phyloP scores from a whole-genome alignment of 2,797 vertebrate genomes.

The Bovichtus variegatus region DNA sequence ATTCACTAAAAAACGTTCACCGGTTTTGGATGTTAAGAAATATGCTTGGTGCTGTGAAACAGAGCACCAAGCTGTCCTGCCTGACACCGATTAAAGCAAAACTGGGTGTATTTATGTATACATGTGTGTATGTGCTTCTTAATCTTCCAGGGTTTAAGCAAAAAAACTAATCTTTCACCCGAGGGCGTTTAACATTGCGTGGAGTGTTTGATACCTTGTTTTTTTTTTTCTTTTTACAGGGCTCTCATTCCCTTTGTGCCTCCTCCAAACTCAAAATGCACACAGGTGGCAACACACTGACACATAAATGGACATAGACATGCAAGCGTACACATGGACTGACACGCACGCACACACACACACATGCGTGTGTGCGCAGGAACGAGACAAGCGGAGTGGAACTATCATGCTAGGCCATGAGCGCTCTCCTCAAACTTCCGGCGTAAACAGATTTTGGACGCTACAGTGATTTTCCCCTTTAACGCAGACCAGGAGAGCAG shows the following conservation, averaged over 20 bases:
- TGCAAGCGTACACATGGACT: neutral
- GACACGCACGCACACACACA: constrained; percentile 8
- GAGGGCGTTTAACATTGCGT: constrained; percentile 39
- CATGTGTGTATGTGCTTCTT: neutral
- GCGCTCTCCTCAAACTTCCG: constrained; percentile 62
- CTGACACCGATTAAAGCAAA: constrained; percentile 22
- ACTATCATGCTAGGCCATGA: constrained; percentile 70
- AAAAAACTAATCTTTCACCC: constrained; percentile 50
- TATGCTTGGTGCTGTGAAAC: constrained; percentile 19
- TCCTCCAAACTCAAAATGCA: constrained; percentile 31
- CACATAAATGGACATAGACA: neutral
- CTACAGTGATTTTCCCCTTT: constrained; percentile 51
- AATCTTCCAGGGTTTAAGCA: constrained; percentile 44
- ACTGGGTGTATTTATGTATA: neutral
- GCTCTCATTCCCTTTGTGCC: constrained; percentile 3
- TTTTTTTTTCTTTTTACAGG: constrained; percentile 39
- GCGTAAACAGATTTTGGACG: constrained; percentile 67
- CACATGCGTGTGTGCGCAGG: no score
- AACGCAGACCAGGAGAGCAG: constrained; percentile 54
- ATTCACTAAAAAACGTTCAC: constrained; percentile 7
- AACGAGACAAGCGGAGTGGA: constrained; percentile 69
- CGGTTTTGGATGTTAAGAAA: constrained; percentile 14
- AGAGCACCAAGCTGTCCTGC: constrained; percentile 15
- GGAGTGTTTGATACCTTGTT: constrained; percentile 32
- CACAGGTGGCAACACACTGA: neutral